phyloP scores from a whole-genome alignment of 2,888 invertebrate genomes.

The Volucella inflata region DNA sequence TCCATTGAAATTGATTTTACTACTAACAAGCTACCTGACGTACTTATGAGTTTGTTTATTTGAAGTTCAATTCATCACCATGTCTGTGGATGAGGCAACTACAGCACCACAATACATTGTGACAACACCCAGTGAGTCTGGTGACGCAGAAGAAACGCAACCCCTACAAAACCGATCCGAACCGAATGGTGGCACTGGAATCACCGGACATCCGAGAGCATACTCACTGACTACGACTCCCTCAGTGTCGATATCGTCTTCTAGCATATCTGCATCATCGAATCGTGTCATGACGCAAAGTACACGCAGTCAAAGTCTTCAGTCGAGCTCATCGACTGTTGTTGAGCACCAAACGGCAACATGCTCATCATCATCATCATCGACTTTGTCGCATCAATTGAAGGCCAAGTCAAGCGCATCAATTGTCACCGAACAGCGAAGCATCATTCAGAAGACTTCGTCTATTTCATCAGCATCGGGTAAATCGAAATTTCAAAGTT shows the following conservation, averaged over 20 bases:
- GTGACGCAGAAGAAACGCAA: constrained; percentile 80
- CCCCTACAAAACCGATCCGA: constrained; percentile 70
- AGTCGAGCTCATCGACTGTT: constrained; percentile 79
- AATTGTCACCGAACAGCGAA: constrained; percentile 81
- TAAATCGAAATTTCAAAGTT: constrained; percentile 83
- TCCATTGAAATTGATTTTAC: constrained; percentile 31
- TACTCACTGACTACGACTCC: constrained; percentile 71
- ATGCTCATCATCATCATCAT: constrained; percentile 71
- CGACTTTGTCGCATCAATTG: constrained; percentile 84
- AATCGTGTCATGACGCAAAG: constrained; percentile 77
- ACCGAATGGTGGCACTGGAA: constrained; percentile 76
- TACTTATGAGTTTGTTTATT: constrained; percentile 68
- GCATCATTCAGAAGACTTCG: constrained; percentile 79
- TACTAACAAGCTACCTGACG: constrained; percentile 1
- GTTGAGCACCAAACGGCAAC: constrained; percentile 78
- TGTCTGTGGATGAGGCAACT: constrained; percentile 77
- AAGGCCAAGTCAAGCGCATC: constrained; percentile 83
- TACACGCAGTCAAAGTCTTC: constrained; percentile 82
- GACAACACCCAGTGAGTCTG: constrained; percentile 82
- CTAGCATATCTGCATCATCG: constrained; percentile 72
- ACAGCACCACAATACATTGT: constrained; percentile 82
- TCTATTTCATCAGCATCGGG: constrained; percentile 77
- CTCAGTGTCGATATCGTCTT: constrained; percentile 62
- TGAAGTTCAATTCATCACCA: constrained; percentile 68
- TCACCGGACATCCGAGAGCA: constrained; percentile 39